Evolutionary conservation across 2,797 vertebrate species (phyloP).

Genomic region (Falco biarmicus): DNA sequence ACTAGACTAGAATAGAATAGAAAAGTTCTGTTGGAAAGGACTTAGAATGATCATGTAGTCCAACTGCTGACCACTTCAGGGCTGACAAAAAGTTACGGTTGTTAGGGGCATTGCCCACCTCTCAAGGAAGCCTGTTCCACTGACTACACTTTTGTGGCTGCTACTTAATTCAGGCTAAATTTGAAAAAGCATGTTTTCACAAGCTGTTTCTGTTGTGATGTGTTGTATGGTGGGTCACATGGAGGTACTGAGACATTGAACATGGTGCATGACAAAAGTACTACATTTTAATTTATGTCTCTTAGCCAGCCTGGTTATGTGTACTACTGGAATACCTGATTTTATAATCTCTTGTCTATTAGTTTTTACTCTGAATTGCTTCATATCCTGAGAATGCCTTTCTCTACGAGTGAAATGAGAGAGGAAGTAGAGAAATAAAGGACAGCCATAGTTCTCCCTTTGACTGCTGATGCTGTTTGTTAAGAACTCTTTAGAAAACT

Average conservation of each 20-base stretch:
- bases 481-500: neutral
- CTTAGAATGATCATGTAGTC: neutral
- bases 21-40: neutral
- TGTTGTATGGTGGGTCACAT: neutral
- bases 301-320: neutral
- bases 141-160: neutral
- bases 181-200: neutral
- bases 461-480: neutral
- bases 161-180: neutral
- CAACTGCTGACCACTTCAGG: neutral
- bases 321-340: neutral
- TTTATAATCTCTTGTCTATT: neutral
- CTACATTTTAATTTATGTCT: neutral
- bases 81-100: neutral
- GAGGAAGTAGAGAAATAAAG: neutral
- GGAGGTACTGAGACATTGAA: neutral
- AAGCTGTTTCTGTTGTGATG: neutral
- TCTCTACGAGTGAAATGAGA: neutral
- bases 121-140: neutral
- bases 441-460: neutral
- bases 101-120: neutral
- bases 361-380: neutral
- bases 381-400: neutral
- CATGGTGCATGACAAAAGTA: neutral
- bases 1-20: too few relatives aligned